A percentile compares a stretch with the other conserved stretches of the same genome.
phyloP scores from a whole-genome alignment of 2,797 vertebrate genomes.

The Erithacus rubecula region DNA sequence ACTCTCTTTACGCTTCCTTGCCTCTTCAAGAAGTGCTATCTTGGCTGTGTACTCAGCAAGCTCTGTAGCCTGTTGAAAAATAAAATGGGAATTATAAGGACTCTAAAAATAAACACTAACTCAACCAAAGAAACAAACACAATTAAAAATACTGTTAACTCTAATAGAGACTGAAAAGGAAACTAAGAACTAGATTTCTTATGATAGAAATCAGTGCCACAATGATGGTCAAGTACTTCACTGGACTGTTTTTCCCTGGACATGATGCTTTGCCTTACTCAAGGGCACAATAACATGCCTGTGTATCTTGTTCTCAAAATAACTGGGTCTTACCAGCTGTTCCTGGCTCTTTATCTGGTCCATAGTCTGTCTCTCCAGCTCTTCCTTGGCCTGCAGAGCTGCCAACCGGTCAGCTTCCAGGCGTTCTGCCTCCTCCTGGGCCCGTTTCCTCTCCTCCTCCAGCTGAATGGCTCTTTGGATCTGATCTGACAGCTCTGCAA shows the following conservation, averaged over 20 bases:
- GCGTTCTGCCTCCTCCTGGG: constrained; percentile 85
- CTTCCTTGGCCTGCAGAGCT: constrained; percentile 89
- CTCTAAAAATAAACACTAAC: not conserved
- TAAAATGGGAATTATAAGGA: not conserved
- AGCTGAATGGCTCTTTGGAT: constrained; percentile 82
- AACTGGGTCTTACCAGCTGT: constrained; percentile 84
- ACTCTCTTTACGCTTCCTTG: constrained; percentile 85
- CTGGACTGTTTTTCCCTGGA: not conserved
- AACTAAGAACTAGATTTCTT: not conserved
- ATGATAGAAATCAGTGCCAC: not conserved
- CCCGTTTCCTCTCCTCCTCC: constrained; percentile 86
- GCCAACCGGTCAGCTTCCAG: constrained; percentile 88
- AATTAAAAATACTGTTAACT: not conserved
- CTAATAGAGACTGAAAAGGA: not conserved
- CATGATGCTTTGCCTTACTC: not conserved
- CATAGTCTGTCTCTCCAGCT: constrained; percentile 84
- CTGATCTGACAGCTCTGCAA: constrained; percentile 89
- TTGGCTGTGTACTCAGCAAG: constrained; percentile 87
- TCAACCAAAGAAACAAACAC: not conserved
- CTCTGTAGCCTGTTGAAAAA: constrained; percentile 82
- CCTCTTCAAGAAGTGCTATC: constrained; percentile 88
- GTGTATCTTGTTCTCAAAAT: not conserved
- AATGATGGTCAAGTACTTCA: not conserved
- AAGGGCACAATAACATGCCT: not conserved
- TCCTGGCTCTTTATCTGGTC: constrained; percentile 91